phyloP scores from a whole-genome alignment of 2,797 vertebrate genomes.

The Diglossa cyanea region DNA sequence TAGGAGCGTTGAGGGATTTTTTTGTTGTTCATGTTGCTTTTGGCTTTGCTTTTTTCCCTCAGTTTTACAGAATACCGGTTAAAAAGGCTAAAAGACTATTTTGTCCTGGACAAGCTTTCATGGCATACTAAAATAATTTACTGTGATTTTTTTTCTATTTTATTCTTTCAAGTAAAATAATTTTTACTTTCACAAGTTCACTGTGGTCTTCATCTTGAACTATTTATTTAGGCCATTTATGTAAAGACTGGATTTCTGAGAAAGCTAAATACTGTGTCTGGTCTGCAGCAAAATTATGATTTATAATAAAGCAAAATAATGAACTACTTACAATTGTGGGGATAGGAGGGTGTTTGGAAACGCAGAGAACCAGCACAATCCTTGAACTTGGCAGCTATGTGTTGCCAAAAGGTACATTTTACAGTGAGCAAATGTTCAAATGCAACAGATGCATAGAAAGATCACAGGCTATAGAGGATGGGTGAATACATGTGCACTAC shows the following conservation, averaged over 20 bases:
- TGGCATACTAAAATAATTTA: neutral
- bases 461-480: neutral
- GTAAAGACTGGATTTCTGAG: neutral
- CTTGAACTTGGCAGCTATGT: neutral
- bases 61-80: slow-evolving; percentile 65
- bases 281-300: neutral
- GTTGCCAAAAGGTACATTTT: neutral
- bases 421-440: neutral
- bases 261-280: slow-evolving; percentile 24
- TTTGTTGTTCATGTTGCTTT: neutral
- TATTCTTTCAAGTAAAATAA: slow-evolving; percentile 50
- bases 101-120: slow-evolving; percentile 51
- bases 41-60: neutral
- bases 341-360: neutral
- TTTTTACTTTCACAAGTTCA: slow-evolving; percentile 26
- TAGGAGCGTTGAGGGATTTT: slow-evolving; percentile 8
- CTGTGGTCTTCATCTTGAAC: neutral
- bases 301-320: neutral
- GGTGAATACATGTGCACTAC: neutral
- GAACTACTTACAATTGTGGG: neutral
- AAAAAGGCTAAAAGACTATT: slow-evolving; percentile 63
- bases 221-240: slow-evolving; percentile 17
- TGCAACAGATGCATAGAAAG: neutral
- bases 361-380: neutral
- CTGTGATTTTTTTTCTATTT: slow-evolving; percentile 1